A percentile compares a stretch with the other conserved stretches of the same genome.
phyloP scores from a whole-genome alignment of 2,797 vertebrate species.

The Lepidocolaptes lacrymiger region DNA sequence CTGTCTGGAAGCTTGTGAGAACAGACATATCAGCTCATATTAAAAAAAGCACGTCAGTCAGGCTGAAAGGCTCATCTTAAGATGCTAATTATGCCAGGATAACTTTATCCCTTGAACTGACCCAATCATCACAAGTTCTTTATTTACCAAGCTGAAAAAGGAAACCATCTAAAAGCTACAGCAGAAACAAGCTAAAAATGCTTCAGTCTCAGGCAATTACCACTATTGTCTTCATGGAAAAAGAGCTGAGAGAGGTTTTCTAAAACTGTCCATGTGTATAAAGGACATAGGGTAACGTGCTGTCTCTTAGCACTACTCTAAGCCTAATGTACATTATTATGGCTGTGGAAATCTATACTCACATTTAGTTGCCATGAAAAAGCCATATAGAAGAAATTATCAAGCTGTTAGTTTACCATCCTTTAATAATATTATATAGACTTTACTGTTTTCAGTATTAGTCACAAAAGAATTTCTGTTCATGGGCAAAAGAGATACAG shows the following conservation, averaged over 20 bases:
- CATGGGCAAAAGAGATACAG: neutral
- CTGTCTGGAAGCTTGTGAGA: constrained; percentile 30
- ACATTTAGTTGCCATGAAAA: neutral
- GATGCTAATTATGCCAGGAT: constrained; percentile 61
- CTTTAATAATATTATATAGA: neutral
- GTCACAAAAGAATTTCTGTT: neutral
- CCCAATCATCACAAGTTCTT: constrained; percentile 66
- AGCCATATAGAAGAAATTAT: neutral
- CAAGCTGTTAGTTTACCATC: neutral
- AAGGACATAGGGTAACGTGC: constrained; percentile 30
- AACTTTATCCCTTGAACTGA: constrained; percentile 65
- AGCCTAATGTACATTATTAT: neutral
- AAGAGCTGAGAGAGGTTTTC: constrained; percentile 65
- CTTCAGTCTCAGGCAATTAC: constrained; percentile 59
- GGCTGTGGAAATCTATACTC: neutral
- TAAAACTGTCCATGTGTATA: constrained; percentile 58
- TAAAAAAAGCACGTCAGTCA: constrained; percentile 1
- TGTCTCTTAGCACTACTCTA: constrained; percentile 43
- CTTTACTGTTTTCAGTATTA: neutral
- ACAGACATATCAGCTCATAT: constrained; percentile 3
- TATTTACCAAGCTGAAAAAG: constrained; percentile 62
- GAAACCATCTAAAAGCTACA: constrained; percentile 38
- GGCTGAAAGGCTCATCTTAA: constrained; percentile 56
- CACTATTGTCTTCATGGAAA: constrained; percentile 53
- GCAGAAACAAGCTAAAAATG: constrained; percentile 61